Conservation (phyloP, 2,797 vertebrate genomes). For the Sebastes oblongus region DNA sequence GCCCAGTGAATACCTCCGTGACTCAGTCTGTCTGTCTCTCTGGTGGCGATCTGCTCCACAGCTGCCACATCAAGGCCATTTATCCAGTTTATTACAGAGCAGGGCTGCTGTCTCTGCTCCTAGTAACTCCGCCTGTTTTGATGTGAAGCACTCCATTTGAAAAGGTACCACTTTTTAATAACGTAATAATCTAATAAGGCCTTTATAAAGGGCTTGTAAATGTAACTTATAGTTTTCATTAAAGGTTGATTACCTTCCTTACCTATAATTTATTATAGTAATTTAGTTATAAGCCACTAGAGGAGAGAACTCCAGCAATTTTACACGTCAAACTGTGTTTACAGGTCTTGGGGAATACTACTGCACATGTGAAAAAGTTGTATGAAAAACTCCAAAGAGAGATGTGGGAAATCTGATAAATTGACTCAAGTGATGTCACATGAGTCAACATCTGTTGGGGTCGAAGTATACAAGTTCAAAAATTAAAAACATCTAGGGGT, state of each 20-base stretch:
- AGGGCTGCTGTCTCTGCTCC: background rate
- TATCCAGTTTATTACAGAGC: background rate
- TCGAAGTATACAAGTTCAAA: no score
- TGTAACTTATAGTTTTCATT: background rate
- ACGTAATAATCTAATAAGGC: background rate
- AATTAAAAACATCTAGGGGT: no score
- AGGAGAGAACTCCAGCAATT: background rate
- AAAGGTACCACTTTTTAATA: background rate
- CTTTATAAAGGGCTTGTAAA: background rate
- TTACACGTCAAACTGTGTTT: background rate
- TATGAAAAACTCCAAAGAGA: background rate
- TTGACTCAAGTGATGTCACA: background rate
- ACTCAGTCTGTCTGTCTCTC: constrained; percentile 5
- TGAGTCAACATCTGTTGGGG: background rate
- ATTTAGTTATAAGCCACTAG: background rate
- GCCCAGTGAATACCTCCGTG: constrained; percentile 14
- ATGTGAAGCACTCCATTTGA: background rate
- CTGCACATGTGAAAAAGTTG: background rate
- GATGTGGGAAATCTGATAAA: background rate
- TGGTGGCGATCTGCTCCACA: constrained; percentile 36
- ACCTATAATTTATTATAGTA: no score
- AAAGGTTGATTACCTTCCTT: no score
- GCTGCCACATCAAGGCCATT: constrained; percentile 37
- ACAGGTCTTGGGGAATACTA: background rate
- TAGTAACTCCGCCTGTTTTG: background rate